Percentiles rank a stretch among this genome's conserved stretches.
Conservation (phyloP, 2,113 vertebrate species). For the Semicossyphus pulcher region DNA sequence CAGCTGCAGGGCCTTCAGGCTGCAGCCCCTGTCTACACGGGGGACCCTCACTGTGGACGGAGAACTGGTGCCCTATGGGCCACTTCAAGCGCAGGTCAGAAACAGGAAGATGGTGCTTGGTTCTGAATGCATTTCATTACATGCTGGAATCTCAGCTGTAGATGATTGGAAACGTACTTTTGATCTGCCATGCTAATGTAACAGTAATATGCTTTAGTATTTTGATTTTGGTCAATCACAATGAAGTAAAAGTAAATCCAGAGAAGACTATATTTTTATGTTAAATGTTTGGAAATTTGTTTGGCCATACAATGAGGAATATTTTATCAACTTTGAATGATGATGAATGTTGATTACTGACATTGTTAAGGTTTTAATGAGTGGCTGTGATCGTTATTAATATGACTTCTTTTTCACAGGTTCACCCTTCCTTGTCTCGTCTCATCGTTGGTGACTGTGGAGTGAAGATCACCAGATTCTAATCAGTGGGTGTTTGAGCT, state of each 20-base stretch:
- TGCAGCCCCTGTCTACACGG: slow-evolving; percentile 88
- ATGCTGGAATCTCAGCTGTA: background rate
- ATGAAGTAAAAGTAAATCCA: too few relatives aligned
- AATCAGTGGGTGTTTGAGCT: slow-evolving; percentile 67
- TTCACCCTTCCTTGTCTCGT: slow-evolving; percentile 84
- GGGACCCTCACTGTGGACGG: slow-evolving; percentile 93
- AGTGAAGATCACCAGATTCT: slow-evolving; percentile 83
- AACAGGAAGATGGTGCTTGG: background rate
- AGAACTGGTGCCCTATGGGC: slow-evolving; percentile 91
- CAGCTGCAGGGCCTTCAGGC: slow-evolving; percentile 88
- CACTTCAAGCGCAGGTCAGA: slow-evolving; percentile 89
- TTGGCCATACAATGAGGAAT: too few relatives aligned
- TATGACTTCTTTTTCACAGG: slow-evolving; percentile 64
- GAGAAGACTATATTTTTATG: too few relatives aligned
- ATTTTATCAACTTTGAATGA: too few relatives aligned
- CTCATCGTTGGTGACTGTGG: slow-evolving; percentile 84
- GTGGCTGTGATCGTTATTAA: background rate
- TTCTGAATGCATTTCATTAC: background rate
- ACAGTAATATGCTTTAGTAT: background rate
- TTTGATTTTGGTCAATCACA: too few relatives aligned
- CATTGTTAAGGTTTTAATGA: background rate
- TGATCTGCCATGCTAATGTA: background rate
- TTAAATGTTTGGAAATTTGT: too few relatives aligned
- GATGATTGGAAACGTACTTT: background rate
- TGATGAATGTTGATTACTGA: too few relatives aligned